These are phyloP conservation scores for Rhogogaster chlorosoma DNA, from an alignment of 2,888 invertebrate genomes.

Conservation along the genomic window DNA sequence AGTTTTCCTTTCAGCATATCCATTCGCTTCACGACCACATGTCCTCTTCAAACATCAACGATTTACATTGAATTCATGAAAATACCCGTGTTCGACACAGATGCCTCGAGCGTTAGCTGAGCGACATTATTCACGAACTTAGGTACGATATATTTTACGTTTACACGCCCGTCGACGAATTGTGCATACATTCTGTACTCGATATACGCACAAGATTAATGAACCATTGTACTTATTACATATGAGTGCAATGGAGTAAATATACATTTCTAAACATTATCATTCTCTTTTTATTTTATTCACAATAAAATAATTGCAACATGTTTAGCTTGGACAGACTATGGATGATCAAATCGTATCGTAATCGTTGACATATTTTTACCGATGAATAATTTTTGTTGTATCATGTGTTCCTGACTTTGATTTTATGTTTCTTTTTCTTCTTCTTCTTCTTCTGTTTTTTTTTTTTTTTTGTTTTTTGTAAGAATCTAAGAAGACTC, in stretches of 20 bases:
- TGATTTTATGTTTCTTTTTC: not conserved
- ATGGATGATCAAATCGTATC: not conserved
- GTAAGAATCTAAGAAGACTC: too few species aligned
- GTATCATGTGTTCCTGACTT: not conserved
- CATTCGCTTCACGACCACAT: constrained; percentile 15
- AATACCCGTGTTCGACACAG: constrained; percentile 36
- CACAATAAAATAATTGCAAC: not conserved
- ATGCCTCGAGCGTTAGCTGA: constrained; percentile 48
- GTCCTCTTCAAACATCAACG: constrained; percentile 36
- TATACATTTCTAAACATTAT: not conserved
- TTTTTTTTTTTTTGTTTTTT: not conserved
- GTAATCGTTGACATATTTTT: not conserved
- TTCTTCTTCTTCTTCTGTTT: not conserved
- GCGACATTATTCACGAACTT: constrained; percentile 19
- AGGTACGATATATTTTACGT: not conserved
- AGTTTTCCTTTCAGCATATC: constrained; percentile 9
- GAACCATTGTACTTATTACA: not conserved
- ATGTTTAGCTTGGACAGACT: not conserved
- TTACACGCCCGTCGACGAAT: not conserved
- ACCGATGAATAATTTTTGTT: not conserved
- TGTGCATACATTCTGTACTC: not conserved
- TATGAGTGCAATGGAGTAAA: not conserved
- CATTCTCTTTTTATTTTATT: not conserved
- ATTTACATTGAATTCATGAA: not conserved
- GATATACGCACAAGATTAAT: not conserved